Evolutionary conservation across 2,113 vertebrate species (phyloP).

Genomic region (Erinaceus europaeus): DNA sequence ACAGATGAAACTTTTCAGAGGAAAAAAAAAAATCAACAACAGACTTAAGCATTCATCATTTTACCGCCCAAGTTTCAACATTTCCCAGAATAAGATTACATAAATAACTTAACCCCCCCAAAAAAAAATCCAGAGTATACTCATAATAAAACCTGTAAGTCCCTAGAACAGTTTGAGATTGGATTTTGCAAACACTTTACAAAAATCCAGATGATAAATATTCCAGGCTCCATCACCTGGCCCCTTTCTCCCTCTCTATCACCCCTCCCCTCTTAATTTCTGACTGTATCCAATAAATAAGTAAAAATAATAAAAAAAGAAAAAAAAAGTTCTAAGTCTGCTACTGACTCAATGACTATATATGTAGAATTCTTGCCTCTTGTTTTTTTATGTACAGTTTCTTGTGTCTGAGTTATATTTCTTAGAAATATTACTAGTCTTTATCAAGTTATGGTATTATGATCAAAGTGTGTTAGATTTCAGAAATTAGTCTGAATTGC

Average conservation of each 20-base stretch:
- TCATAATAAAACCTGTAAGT: not conserved
- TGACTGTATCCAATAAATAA: too few relatives aligned
- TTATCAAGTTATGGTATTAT: not conserved
- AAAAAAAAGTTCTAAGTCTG: not conserved
- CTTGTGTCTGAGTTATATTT: not conserved
- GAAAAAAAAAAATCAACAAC: not conserved
- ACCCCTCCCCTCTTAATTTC: too few relatives aligned
- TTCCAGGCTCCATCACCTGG: not conserved
- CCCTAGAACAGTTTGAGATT: not conserved
- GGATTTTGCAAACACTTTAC: not conserved
- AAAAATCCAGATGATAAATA: not conserved
- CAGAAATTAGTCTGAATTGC: conserved; percentile 10
- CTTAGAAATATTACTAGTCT: not conserved
- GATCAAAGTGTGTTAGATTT: conserved; percentile 9
- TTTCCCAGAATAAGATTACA: not conserved
- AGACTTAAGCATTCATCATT: not conserved
- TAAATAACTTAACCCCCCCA: not conserved
- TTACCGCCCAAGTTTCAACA: not conserved
- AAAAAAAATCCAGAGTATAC: not conserved
- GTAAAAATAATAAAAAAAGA: too few relatives aligned
- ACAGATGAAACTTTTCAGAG: not conserved
- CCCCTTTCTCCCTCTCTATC: too few relatives aligned
- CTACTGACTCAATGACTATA: not conserved
- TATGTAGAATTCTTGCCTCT: not conserved
- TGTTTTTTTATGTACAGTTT: not conserved